Conservation (phyloP, 2,797 vertebrate genomes). For the Gymnopithys bicolor region DNA sequence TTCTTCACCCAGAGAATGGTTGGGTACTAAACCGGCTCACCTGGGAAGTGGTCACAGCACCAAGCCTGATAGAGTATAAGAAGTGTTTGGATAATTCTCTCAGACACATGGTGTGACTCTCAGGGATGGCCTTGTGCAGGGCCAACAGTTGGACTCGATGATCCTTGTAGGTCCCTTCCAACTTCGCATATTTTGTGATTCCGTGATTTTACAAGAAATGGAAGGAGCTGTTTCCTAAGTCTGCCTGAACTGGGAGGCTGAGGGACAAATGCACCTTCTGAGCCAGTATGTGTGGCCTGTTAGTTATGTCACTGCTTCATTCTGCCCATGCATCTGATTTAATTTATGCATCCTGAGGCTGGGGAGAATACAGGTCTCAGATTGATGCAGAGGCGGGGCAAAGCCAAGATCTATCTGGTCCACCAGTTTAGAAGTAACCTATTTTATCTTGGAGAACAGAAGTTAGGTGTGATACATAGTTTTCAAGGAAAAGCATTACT, state of each 20-base stretch:
- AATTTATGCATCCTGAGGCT: not conserved
- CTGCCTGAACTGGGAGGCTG: not conserved
- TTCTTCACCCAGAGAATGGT: not conserved
- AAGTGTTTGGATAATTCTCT: not conserved
- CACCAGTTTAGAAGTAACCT: not conserved
- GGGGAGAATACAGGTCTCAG: accelerated
- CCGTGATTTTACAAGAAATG: not conserved
- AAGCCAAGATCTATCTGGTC: not conserved
- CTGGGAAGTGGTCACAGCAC: not conserved
- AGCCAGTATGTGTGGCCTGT: not conserved
- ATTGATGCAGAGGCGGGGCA: not conserved
- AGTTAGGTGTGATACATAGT: not conserved
- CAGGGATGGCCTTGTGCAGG: not conserved
- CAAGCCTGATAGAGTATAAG: not conserved
- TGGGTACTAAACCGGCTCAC: not conserved
- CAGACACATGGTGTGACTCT: not conserved
- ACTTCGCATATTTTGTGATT: not conserved
- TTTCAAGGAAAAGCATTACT: not conserved
- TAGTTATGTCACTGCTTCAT: not conserved
- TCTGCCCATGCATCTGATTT: not conserved
- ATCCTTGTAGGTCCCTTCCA: not conserved
- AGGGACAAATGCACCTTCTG: not conserved
- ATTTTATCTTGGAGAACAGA: not conserved
- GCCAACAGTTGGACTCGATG: not conserved
- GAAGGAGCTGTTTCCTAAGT: not conserved